Evolutionary conservation across 2,113 vertebrate genomes (phyloP).

Genomic region (Nothocercus nigrocapillus): DNA sequence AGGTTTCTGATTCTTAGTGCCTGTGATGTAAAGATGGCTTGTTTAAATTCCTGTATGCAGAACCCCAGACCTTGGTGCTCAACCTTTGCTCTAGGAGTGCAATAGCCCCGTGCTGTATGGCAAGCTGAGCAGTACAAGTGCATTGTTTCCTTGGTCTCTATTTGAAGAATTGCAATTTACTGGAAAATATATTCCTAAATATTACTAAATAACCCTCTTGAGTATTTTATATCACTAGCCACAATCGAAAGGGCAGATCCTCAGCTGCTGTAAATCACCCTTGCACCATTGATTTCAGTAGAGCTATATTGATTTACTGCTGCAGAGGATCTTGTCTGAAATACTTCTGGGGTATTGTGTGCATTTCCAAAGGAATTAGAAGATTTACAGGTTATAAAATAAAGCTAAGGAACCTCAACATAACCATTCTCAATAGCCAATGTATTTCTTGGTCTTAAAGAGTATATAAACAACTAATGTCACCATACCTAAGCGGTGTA

Average conservation of each 20-base stretch:
- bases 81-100: not conserved
- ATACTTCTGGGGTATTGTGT: constrained; percentile 26
- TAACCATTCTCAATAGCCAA: not conserved
- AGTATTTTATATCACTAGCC: constrained; percentile 23
- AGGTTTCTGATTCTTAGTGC: not conserved
- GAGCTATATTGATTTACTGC: constrained; percentile 60
- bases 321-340: constrained; percentile 35
- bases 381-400: constrained; percentile 17
- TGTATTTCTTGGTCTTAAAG: not conserved
- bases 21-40: not conserved
- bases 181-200: constrained; percentile 55
- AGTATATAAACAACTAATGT: constrained; percentile 18
- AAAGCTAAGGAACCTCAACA: not conserved
- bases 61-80: not conserved
- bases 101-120: not conserved
- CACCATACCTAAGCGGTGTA: not conserved
- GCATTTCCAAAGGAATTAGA: constrained; percentile 12
- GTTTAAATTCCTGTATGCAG: not conserved
- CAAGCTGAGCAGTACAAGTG: not conserved
- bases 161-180: constrained; percentile 53
- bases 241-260: constrained; percentile 55
- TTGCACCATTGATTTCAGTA: constrained; percentile 52
- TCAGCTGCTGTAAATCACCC: constrained; percentile 46
- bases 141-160: constrained; percentile 2
- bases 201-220: constrained; percentile 58